Evolutionary conservation across 2,888 invertebrate species (phyloP).

Genomic region (Dioctria linearis): DNA sequence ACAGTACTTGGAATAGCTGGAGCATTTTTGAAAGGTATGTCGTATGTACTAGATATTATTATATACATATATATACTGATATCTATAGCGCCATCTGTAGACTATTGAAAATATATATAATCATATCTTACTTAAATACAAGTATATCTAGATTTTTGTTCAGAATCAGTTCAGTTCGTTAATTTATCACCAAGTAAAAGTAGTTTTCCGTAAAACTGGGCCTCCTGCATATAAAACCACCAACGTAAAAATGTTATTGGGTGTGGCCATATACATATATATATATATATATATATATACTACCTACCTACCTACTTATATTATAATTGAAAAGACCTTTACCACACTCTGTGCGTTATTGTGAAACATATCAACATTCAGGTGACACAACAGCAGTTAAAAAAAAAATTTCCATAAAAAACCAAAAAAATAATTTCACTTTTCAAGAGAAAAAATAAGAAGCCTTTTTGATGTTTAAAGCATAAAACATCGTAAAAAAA

Average conservation of each 20-base stretch:
- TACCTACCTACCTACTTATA: too few species aligned
- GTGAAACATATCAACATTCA: not conserved
- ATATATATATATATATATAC: too few species aligned
- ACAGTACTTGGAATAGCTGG: conserved; percentile 28
- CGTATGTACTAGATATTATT: not conserved
- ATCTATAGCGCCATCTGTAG: conserved; percentile 26
- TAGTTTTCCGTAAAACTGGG: conserved; percentile 23
- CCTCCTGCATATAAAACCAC: too few species aligned
- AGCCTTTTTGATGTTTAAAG: not conserved
- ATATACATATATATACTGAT: not conserved
- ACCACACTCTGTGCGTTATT: not conserved
- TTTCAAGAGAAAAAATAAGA: not conserved
- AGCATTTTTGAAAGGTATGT: conserved; percentile 36
- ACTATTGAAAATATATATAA: not conserved
- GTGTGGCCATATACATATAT: conserved; percentile 24
- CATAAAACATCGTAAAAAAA: too few species aligned
- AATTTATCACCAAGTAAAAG: conserved; percentile 24
- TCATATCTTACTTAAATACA: too few species aligned
- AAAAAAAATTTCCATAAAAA: not conserved
- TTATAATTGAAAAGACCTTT: not conserved
- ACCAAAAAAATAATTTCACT: not conserved
- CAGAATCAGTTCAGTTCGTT: not conserved
- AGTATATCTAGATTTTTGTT: not conserved
- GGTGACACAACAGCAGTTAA: too few species aligned
- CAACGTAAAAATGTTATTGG: conserved; percentile 1